These are phyloP conservation scores for Solenopsis invicta DNA, from an alignment of 1,140 invertebrate species.

Conservation along the genomic window DNA sequence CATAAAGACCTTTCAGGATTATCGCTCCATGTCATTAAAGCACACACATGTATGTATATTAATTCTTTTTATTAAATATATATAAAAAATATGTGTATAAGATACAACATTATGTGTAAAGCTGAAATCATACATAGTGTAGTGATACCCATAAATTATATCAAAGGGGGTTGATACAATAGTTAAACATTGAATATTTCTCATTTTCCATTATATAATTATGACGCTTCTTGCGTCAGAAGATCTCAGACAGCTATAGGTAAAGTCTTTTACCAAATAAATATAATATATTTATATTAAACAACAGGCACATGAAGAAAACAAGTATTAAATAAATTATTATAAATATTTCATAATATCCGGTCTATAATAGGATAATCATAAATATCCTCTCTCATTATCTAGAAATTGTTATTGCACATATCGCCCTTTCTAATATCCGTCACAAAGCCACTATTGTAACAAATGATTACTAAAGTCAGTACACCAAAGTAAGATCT, in stretches of 20 bases:
- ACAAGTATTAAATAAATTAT: conserved; percentile 56
- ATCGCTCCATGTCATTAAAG: conserved; percentile 26
- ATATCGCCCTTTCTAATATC: conserved; percentile 36
- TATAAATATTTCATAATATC: conserved; percentile 59
- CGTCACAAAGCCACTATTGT: conserved; percentile 16
- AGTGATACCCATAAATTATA: conserved; percentile 62
- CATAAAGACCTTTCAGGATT: background rate
- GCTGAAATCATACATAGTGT: conserved; percentile 74
- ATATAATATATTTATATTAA: conserved; percentile 42
- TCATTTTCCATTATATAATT: conserved; percentile 23
- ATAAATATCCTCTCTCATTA: conserved; percentile 36
- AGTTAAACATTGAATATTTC: conserved; percentile 57
- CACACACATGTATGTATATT: conserved; percentile 63
- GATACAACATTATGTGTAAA: conserved; percentile 84
- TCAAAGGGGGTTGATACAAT: conserved; percentile 67
- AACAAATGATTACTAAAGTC: conserved; percentile 36
- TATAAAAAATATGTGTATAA: conserved; percentile 87
- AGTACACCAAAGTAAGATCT: conserved; percentile 20
- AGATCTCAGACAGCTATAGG: conserved; percentile 3
- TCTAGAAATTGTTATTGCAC: conserved; percentile 59
- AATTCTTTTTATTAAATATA: conserved; percentile 86
- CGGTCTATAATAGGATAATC: conserved; percentile 14
- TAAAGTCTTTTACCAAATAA: conserved; percentile 43
- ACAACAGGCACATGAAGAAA: conserved; percentile 26
- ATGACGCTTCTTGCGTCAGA: background rate